These are phyloP conservation scores for Synchiropus splendidus DNA, from an alignment of 2,113 vertebrate species.

Conservation along the genomic window DNA sequence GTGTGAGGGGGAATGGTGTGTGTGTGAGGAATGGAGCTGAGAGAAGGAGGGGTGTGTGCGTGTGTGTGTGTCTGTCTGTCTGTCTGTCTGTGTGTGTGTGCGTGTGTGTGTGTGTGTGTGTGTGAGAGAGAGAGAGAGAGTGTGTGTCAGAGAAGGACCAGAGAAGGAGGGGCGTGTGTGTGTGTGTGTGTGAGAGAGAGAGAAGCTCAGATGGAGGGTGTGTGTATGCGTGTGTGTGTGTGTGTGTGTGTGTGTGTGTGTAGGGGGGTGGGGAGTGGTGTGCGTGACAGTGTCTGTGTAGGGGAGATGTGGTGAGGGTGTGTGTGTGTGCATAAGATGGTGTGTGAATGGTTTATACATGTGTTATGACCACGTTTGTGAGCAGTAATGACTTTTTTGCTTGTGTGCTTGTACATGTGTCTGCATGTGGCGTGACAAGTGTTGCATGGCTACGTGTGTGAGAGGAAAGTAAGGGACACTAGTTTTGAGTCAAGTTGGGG, in stretches of 20 bases:
- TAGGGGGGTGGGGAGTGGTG: slow-evolving; percentile 2
- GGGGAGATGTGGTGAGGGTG: slow-evolving; percentile 3
- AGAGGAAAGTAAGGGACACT: too few relatives aligned
- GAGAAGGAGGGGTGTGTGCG: background rate
- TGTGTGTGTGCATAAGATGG: slow-evolving; percentile 3
- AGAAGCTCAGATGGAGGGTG: slow-evolving; percentile 5
- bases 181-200: slow-evolving; percentile 14
- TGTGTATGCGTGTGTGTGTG: slow-evolving; percentile 6
- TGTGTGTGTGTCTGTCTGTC: slow-evolving; percentile 32
- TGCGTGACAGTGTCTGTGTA: background rate
- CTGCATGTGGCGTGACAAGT: slow-evolving; percentile 7
- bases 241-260: slow-evolving; percentile 23
- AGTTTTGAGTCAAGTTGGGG: background rate
- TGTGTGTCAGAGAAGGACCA: slow-evolving; percentile 23
- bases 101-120: slow-evolving; percentile 32
- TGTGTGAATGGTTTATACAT: slow-evolving; percentile 6
- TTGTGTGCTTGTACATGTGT: slow-evolving; percentile 18
- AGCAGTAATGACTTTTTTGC: too few relatives aligned
- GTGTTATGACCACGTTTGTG: too few relatives aligned
- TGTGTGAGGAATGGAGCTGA: too few relatives aligned
- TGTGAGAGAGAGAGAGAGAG: slow-evolving; percentile 32
- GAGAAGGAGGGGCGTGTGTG: slow-evolving; percentile 15
- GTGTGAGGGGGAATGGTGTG: too few relatives aligned
- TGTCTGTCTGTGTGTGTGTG: slow-evolving; percentile 27
- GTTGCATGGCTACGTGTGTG: too few relatives aligned